A percentile compares a stretch with the other conserved stretches of the same genome.
Evolutionary conservation across 1,140 invertebrate species (phyloP).

Genomic region (Bombus superbus): DNA sequence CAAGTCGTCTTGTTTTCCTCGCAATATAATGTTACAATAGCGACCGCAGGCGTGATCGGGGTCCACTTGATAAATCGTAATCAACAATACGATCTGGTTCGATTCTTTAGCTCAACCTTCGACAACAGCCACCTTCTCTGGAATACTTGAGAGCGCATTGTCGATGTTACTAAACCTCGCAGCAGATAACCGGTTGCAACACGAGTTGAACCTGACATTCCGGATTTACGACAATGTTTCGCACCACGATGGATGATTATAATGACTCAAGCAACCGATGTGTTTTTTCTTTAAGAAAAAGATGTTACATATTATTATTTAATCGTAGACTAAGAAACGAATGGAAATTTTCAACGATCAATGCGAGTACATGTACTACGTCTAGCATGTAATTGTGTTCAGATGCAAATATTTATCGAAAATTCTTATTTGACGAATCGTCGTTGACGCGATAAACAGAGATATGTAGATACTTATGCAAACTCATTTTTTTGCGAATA

Average conservation of each 20-base stretch:
- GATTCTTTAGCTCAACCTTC: not conserved
- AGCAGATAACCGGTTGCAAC: constrained; percentile 15
- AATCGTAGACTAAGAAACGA: not conserved
- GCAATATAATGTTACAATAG: not conserved
- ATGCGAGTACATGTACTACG: not conserved
- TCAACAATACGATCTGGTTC: not conserved
- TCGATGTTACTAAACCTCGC: not conserved
- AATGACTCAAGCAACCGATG: not conserved
- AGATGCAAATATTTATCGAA: not conserved
- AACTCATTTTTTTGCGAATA: no score
- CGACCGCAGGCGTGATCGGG: not conserved
- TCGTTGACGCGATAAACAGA: no score
- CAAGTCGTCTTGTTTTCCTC: not conserved
- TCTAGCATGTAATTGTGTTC: not conserved
- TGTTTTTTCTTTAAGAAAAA: not conserved
- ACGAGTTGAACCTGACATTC: constrained; percentile 26
- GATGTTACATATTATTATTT: not conserved
- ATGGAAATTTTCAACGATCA: not conserved
- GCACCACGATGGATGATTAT: not conserved
- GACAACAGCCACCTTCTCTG: not conserved
- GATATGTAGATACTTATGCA: no score
- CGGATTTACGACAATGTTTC: not conserved
- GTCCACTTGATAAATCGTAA: not conserved
- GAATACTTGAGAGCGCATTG: not conserved
- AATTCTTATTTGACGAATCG: not conserved